A percentile compares a stretch with the other conserved stretches of the same genome.
phyloP scores from a whole-genome alignment of 2,888 invertebrate genomes.

The Bursaphelenchus okinawaensis region DNA sequence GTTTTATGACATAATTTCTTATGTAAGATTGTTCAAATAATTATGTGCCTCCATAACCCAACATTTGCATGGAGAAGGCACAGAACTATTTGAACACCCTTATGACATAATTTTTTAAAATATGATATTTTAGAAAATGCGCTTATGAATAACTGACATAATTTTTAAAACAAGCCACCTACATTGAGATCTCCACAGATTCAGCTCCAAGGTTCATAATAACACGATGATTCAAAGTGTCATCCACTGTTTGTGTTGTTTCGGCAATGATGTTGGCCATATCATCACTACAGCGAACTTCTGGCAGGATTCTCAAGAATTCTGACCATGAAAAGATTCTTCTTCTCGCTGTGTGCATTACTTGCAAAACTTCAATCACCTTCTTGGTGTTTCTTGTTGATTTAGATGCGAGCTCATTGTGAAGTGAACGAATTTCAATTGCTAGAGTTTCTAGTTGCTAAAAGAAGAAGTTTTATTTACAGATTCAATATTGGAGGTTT shows the following conservation, averaged over 20 bases:
- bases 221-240: neutral
- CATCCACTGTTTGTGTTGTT: neutral
- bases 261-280: neutral
- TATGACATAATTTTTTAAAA: no score
- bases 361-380: neutral
- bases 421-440: neutral
- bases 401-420: neutral
- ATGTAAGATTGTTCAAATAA: no score
- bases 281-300: neutral
- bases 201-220: neutral
- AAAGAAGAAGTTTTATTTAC: neutral
- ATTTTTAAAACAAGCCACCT: no score
- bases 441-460: neutral
- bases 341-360: neutral
- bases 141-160: no score
- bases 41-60: no score
- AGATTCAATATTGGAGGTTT: neutral
- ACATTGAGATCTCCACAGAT: neutral
- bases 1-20: no score
- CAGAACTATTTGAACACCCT: no score
- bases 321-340: slow-evolving; percentile 2
- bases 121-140: no score
- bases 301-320: neutral
- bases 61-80: no score
- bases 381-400: neutral